phyloP scores from a whole-genome alignment of 2,888 invertebrate genomes.

The Scaptomyza caliginosa region DNA sequence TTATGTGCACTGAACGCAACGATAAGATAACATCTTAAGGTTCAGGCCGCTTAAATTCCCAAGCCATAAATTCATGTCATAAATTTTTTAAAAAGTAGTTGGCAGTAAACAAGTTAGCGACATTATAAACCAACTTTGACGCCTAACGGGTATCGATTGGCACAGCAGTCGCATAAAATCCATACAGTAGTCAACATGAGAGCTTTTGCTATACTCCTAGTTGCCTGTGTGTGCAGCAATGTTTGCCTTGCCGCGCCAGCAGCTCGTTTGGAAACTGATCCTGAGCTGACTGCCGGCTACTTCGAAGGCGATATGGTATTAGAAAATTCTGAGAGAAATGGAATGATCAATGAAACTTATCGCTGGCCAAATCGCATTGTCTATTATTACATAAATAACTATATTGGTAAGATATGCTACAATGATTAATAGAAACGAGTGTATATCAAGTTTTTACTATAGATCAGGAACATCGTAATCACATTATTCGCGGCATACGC shows the following conservation, averaged over 20 bases:
- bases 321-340: conserved; percentile 84
- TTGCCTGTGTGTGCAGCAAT: conserved; percentile 3
- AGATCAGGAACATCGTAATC: conserved; percentile 85
- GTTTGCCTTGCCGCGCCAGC: conserved; percentile 18
- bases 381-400: conserved; percentile 85
- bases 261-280: conserved; percentile 84
- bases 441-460: neutral
- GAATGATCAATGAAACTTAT: conserved; percentile 85
- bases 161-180: conserved; percentile 19
- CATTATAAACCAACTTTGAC: neutral
- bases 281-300: conserved; percentile 90
- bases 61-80: conserved; percentile 15
- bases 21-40: conserved; percentile 37
- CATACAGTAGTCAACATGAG: conserved; percentile 37
- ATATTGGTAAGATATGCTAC: conserved; percentile 44
- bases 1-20: neutral
- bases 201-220: neutral
- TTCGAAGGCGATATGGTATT: conserved; percentile 90
- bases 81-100: conserved; percentile 12
- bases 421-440: neutral
- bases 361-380: conserved; percentile 88
- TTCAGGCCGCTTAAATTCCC: neutral
- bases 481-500: conserved; percentile 88
- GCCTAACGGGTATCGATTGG: neutral
- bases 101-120: conserved; percentile 18